Conservation (phyloP, 2,113 vertebrate genomes). For the Rhinolophus sinicus region DNA sequence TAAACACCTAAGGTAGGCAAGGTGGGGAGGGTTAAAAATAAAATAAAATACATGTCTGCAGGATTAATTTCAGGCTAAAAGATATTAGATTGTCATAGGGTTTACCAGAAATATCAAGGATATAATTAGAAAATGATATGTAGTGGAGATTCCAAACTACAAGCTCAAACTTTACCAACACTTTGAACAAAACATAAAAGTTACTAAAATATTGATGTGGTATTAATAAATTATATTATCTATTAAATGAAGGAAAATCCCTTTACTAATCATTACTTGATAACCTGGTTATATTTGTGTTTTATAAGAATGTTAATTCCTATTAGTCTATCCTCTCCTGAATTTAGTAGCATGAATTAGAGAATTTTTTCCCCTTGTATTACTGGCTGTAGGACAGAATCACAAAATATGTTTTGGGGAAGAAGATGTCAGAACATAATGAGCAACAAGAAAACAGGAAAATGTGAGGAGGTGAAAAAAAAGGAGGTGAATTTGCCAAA, state of each 20-base stretch:
- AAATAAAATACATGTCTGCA: background rate
- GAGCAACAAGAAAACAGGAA: background rate
- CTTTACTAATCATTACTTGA: background rate
- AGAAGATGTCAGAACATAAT: background rate
- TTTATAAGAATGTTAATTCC: slow-evolving; percentile 19
- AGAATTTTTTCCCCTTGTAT: background rate
- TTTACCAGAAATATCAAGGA: background rate
- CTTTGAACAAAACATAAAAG: background rate
- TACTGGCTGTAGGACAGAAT: background rate
- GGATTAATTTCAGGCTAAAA: background rate
- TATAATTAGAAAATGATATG: background rate
- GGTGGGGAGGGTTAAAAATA: too few species aligned
- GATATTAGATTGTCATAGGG: background rate
- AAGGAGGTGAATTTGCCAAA: background rate
- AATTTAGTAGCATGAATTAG: background rate
- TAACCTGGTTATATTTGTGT: background rate
- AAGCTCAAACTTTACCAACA: background rate
- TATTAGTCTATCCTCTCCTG: background rate
- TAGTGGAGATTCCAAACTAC: background rate
- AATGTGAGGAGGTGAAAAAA: background rate
- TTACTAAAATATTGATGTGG: background rate
- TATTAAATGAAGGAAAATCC: background rate
- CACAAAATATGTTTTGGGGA: background rate
- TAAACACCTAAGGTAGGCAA: too few species aligned
- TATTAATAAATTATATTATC: background rate